Conservation (phyloP, 2,113 vertebrate genomes). For the Callaeas wilsoni region DNA sequence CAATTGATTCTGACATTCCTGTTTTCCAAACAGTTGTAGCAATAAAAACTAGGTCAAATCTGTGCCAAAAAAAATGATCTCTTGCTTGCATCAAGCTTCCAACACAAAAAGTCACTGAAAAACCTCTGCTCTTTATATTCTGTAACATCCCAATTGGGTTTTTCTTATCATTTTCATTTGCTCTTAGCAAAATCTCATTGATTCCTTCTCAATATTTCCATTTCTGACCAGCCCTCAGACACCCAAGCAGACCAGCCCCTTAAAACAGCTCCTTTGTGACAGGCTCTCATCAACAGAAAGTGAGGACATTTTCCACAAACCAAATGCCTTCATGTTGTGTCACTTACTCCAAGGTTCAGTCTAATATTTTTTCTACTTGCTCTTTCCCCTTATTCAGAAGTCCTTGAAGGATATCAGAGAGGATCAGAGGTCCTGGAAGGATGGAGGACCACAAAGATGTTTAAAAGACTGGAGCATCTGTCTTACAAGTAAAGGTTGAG, state of each 20-base stretch:
- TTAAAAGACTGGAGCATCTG: too few species aligned
- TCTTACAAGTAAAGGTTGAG: background rate
- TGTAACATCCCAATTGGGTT: background rate
- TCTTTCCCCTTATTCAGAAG: background rate
- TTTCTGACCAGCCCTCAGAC: background rate
- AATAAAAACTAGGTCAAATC: conserved; percentile 22
- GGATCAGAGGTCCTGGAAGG: background rate
- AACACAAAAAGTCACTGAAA: background rate
- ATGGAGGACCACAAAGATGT: background rate
- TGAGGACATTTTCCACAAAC: background rate
- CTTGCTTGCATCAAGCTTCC: background rate
- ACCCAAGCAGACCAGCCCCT: background rate
- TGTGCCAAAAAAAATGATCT: background rate
- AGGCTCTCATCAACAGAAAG: background rate
- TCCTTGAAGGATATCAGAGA: background rate
- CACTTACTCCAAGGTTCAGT: background rate
- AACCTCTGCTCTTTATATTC: background rate
- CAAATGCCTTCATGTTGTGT: background rate
- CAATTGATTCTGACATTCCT: conserved; percentile 24
- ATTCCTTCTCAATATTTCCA: background rate
- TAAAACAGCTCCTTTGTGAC: background rate
- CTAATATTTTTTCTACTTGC: background rate
- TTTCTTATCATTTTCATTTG: background rate
- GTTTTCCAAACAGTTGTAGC: conserved; percentile 1
- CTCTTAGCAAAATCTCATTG: background rate